Conservation (phyloP, 1,140 invertebrate genomes). For the Episyrphus balteatus region DNA sequence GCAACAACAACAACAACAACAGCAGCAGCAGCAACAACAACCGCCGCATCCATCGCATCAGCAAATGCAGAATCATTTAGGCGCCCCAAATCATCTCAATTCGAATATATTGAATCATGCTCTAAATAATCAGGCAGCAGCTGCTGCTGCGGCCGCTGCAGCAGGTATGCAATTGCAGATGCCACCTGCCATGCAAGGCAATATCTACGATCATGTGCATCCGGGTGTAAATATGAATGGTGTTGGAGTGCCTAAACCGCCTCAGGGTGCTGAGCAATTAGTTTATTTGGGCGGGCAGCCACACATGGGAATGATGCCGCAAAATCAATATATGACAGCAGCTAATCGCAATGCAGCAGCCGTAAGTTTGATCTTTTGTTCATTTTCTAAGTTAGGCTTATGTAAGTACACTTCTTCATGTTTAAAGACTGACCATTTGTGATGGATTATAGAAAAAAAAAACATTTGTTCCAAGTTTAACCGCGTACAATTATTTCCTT, state of each 20-base stretch:
- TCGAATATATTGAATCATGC: slow-evolving; percentile 31
- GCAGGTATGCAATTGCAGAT: slow-evolving; percentile 25
- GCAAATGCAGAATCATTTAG: slow-evolving; percentile 3
- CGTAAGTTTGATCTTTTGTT: slow-evolving; percentile 17
- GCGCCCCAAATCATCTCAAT: slow-evolving; percentile 19
- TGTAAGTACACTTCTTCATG: no score
- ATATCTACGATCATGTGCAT: slow-evolving; percentile 30
- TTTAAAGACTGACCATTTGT: no score
- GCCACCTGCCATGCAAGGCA: slow-evolving; percentile 18
- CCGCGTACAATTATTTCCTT: no score
- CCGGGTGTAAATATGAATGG: slow-evolving; percentile 27
- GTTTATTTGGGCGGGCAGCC: slow-evolving; percentile 31
- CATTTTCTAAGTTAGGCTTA: not conserved
- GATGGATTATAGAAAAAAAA: no score
- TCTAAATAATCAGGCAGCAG: slow-evolving; percentile 22
- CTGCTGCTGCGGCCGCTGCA: slow-evolving; percentile 18
- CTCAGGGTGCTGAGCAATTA: slow-evolving; percentile 23
- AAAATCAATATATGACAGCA: slow-evolving; percentile 33
- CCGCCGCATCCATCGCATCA: slow-evolving; percentile 23
- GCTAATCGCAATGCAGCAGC: slow-evolving; percentile 32
- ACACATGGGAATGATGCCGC: slow-evolving; percentile 27
- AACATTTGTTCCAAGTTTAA: no score
- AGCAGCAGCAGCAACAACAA: slow-evolving; percentile 26
- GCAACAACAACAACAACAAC: slow-evolving; percentile 17
- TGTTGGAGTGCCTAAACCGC: slow-evolving; percentile 24